Evolutionary conservation across 1,140 invertebrate species (phyloP).

Genomic region (Scaptomyza pallida): DNA sequence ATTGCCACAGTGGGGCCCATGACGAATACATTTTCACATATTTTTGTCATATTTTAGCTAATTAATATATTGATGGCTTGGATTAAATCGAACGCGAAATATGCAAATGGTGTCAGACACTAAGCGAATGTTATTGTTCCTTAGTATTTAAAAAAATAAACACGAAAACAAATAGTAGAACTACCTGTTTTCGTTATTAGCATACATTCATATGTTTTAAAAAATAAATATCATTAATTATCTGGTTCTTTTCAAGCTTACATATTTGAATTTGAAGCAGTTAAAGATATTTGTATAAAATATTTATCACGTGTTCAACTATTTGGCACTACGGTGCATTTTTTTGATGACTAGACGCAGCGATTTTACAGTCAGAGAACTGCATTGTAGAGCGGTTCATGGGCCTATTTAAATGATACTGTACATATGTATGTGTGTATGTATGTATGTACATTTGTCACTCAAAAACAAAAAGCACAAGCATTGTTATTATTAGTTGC

Average conservation of each 20-base stretch:
- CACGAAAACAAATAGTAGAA: background rate
- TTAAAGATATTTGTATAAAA: background rate
- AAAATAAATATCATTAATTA: background rate
- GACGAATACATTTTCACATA: conserved; percentile 1
- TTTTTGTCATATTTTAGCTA: background rate
- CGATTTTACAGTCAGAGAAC: conserved; percentile 5
- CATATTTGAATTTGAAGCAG: no score
- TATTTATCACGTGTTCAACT: background rate
- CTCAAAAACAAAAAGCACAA: conserved; percentile 1
- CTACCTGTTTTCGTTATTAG: background rate
- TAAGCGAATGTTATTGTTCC: background rate
- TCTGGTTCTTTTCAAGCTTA: no score
- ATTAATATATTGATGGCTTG: background rate
- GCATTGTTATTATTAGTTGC: conserved; percentile 45
- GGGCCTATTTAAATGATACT: conserved; percentile 12
- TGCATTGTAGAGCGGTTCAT: conserved; percentile 11
- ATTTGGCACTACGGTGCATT: conserved; percentile 5
- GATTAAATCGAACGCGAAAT: background rate
- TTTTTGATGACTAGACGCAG: conserved; percentile 25
- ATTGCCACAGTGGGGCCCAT: conserved; percentile 66
- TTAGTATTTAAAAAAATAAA: background rate
- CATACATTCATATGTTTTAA: background rate
- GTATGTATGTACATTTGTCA: conserved; percentile 2
- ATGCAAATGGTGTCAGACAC: background rate
- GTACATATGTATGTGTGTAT: background rate